A percentile compares a stretch with the other conserved stretches of the same genome.
phyloP scores from a whole-genome alignment of 2,113 vertebrate genomes.

The Channa argus region DNA sequence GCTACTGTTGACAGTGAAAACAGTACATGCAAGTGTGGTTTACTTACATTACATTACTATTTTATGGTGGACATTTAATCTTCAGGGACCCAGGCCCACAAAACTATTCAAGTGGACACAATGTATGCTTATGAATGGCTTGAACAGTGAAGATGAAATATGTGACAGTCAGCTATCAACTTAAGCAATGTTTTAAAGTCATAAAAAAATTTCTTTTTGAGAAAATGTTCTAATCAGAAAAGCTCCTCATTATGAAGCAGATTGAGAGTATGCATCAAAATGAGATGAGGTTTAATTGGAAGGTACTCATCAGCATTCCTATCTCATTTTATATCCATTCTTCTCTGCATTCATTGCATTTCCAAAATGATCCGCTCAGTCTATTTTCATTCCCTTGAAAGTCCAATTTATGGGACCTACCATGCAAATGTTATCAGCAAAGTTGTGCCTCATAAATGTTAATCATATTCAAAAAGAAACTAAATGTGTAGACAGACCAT shows the following conservation, averaged over 20 bases:
- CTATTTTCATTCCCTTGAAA: neutral
- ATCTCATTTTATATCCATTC: slow-evolving; percentile 5
- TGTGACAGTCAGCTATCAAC: neutral
- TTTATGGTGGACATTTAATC: neutral
- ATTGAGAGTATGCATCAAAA: slow-evolving; percentile 22
- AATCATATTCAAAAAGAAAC: neutral
- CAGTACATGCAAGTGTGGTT: neutral
- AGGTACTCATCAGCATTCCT: slow-evolving; percentile 30
- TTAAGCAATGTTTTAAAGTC: neutral
- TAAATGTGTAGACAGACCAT: slow-evolving; percentile 3
- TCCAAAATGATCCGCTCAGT: slow-evolving; percentile 10
- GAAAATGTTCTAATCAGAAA: slow-evolving; percentile 9
- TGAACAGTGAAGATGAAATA: neutral
- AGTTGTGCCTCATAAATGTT: slow-evolving; percentile 23
- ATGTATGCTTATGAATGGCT: too few species aligned
- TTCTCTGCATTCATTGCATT: slow-evolving; percentile 23
- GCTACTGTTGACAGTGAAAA: slow-evolving; percentile 11
- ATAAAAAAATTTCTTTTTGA: neutral
- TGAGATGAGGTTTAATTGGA: slow-evolving; percentile 36
- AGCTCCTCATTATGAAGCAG: neutral
- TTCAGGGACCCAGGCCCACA: neutral
- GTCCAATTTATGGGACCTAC: slow-evolving; percentile 9
- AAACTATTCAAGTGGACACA: neutral
- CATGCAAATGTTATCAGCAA: slow-evolving; percentile 3
- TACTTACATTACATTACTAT: neutral